phyloP scores from a whole-genome alignment of 2,113 vertebrate genomes.

The Struthidea cinerea region DNA sequence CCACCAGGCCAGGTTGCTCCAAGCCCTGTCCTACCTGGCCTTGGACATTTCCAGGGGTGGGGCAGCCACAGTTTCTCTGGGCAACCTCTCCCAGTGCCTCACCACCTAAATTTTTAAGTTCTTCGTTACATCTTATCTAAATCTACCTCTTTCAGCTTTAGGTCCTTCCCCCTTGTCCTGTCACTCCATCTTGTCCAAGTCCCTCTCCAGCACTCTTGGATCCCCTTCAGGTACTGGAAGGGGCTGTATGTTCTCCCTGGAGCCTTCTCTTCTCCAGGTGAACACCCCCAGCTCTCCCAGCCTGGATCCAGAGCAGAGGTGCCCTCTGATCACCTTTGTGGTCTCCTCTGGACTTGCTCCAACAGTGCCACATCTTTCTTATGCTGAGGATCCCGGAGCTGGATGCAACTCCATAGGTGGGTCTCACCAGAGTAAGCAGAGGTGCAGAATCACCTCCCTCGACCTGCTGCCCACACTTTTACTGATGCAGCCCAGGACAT shows the following conservation, averaged over 20 bases:
- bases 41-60: background rate
- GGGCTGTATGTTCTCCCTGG: background rate
- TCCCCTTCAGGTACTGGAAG: background rate
- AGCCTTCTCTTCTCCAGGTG: background rate
- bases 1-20: background rate
- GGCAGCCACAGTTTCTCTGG: background rate
- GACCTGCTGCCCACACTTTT: background rate
- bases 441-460: background rate
- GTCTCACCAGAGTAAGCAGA: background rate
- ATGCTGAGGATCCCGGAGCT: rapidly evolving
- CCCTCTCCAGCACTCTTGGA: background rate
- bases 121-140: background rate
- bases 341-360: background rate
- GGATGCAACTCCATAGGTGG: too few species aligned
- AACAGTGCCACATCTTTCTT: background rate
- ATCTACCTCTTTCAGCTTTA: background rate
- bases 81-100: background rate
- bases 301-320: background rate
- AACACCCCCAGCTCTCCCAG: background rate
- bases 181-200: background rate
- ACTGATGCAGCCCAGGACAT: background rate
- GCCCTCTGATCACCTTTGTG: background rate
- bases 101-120: background rate
- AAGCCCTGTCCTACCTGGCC: background rate
- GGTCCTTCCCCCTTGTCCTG: background rate